Evolutionary conservation across 2,113 vertebrate species (phyloP).

Genomic region (Hemiscyllium ocellatum): DNA sequence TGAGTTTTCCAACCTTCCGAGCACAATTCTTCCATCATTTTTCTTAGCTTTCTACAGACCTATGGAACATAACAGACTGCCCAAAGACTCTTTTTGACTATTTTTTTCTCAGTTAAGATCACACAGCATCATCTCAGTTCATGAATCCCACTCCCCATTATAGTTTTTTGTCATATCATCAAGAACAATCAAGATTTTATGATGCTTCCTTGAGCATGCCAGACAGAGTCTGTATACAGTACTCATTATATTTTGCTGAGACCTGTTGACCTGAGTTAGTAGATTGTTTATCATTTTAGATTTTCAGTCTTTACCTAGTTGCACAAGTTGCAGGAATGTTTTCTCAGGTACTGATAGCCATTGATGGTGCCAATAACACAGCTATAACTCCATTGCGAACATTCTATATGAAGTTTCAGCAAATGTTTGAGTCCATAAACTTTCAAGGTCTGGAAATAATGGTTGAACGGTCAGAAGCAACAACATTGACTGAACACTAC

Average conservation of each 20-base stretch:
- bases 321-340: neutral
- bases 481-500: neutral
- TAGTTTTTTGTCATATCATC: neutral
- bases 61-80: neutral
- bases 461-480: neutral
- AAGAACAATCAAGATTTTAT: neutral
- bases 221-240: neutral
- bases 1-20: neutral
- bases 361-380: neutral
- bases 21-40: neutral
- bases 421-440: neutral
- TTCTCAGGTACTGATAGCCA: neutral
- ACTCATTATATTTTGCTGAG: neutral
- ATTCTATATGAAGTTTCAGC: neutral
- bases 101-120: neutral
- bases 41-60: neutral
- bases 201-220: neutral
- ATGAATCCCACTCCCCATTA: neutral
- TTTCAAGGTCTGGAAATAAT: neutral
- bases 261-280: neutral
- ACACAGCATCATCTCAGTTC: neutral
- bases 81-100: slow-evolving; percentile 7
- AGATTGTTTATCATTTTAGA: neutral
- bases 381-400: neutral
- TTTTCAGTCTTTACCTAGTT: neutral